Conservation (phyloP, 2,113 vertebrate species). For the Aviceda subcristata region DNA sequence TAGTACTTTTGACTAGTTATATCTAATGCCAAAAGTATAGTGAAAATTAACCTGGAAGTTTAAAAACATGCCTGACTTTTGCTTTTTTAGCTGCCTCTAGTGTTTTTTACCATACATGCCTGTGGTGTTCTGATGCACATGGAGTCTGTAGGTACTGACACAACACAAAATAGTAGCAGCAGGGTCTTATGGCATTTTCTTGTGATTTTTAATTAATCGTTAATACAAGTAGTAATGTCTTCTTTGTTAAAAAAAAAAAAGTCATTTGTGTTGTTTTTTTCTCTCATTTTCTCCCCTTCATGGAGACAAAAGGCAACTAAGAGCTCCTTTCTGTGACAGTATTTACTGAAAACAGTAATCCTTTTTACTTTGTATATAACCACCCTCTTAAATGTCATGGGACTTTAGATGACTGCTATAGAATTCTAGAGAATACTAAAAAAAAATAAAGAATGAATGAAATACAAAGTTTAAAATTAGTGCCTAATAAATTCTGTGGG, state of each 20-base stretch:
- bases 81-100: neutral
- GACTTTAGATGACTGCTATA: neutral
- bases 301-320: neutral
- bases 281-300: neutral
- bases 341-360: neutral
- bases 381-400: neutral
- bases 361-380: neutral
- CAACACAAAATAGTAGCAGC: neutral
- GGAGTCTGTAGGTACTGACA: neutral
- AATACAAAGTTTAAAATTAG: neutral
- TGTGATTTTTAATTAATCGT: neutral
- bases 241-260: neutral
- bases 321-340: neutral
- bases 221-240: neutral
- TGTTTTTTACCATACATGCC: neutral
- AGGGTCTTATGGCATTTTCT: neutral
- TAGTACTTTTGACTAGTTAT: neutral
- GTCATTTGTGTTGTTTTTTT: neutral
- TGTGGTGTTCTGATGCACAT: neutral
- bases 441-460: neutral
- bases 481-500: neutral
- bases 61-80: neutral
- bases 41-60: neutral
- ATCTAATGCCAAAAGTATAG: neutral
- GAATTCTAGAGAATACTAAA: neutral